phyloP scores from a whole-genome alignment of 2,888 invertebrate genomes.

The Aquatica leii region DNA sequence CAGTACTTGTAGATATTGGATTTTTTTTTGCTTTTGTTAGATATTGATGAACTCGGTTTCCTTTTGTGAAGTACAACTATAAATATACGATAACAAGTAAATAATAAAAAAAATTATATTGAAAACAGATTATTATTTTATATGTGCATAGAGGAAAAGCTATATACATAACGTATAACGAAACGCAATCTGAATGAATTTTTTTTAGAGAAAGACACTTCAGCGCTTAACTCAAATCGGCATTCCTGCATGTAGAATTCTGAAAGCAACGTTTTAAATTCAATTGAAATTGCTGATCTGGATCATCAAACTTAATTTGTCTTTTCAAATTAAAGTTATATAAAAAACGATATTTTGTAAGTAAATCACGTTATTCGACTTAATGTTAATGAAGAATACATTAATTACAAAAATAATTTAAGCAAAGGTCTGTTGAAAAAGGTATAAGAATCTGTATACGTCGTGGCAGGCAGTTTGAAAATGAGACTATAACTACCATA shows the following conservation, averaged over 20 bases:
- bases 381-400: no score
- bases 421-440: no score
- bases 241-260: constrained; percentile 19
- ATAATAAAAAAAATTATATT: constrained; percentile 16
- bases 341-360: no score
- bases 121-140: constrained; percentile 18
- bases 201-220: constrained; percentile 18
- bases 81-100: constrained; percentile 8
- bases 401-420: no score
- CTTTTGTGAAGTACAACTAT: constrained; percentile 3
- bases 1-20: no score
- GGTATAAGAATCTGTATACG: no score
- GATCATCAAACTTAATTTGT: constrained; percentile 23
- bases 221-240: constrained; percentile 22
- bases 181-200: constrained; percentile 28
- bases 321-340: no score
- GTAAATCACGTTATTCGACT: no score
- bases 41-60: constrained; percentile 1
- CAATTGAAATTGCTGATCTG: constrained; percentile 18
- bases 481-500: no score
- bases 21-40: background rate
- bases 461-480: no score
- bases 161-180: constrained; percentile 22
- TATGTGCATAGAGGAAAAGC: constrained; percentile 14
- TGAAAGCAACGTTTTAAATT: constrained; percentile 20